phyloP scores from a whole-genome alignment of 2,797 vertebrate genomes.

The Oceanodroma leucorhoa region DNA sequence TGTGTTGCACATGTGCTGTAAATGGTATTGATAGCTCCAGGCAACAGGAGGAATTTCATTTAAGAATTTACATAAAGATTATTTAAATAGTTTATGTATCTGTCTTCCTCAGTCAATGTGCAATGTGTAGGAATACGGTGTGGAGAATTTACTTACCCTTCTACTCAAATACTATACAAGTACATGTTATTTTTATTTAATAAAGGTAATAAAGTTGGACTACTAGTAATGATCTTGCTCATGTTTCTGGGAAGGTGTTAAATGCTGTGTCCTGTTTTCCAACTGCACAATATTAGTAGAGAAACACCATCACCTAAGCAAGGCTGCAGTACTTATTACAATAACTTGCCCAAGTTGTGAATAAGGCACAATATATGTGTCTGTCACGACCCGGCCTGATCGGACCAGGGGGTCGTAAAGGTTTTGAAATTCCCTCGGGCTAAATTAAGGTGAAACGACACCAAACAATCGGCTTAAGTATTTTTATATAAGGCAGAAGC shows the following conservation, averaged over 20 bases:
- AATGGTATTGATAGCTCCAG: not conserved
- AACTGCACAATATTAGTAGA: not conserved
- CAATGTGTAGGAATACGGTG: not conserved
- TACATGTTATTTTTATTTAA: not conserved
- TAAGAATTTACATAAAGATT: not conserved
- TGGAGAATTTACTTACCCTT: not conserved
- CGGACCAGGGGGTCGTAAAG: no score
- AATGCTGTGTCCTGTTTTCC: not conserved
- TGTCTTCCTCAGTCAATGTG: not conserved
- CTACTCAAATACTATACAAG: not conserved
- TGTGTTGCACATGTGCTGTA: not conserved
- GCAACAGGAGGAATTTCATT: not conserved
- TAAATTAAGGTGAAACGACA: no score
- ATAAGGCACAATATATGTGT: not conserved
- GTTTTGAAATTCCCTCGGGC: no score
- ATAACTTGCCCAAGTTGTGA: not conserved
- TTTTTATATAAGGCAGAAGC: no score
- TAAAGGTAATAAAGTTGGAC: not conserved
- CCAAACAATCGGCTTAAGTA: no score
- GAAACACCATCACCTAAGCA: not conserved
- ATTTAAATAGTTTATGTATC: not conserved
- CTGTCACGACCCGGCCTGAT: no score
- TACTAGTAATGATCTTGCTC: not conserved
- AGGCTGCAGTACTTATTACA: not conserved
- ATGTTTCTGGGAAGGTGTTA: not conserved